phyloP scores from a whole-genome alignment of 2,113 vertebrate species.

The Tautogolabrus adspersus region DNA sequence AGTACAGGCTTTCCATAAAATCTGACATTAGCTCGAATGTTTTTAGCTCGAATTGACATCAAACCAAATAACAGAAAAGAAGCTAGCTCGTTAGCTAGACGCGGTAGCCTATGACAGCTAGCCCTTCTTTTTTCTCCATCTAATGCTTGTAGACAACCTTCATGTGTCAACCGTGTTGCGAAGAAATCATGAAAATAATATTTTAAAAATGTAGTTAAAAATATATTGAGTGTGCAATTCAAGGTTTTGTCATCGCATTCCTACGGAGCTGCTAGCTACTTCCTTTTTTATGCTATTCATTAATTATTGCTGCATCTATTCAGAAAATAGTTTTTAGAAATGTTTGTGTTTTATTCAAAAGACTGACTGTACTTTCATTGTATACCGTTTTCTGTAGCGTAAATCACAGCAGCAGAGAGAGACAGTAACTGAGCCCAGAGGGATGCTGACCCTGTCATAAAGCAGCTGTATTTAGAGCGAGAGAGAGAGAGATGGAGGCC shows the following conservation, averaged over 20 bases:
- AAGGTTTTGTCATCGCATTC: too few species aligned
- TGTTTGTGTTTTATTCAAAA: slow-evolving; percentile 10
- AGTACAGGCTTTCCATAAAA: background rate
- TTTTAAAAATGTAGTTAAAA: too few species aligned
- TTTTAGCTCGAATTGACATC: background rate
- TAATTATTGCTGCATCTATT: too few species aligned
- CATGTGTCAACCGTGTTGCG: too few species aligned
- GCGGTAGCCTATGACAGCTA: background rate
- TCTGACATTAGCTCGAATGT: background rate
- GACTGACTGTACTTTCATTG: slow-evolving; percentile 31
- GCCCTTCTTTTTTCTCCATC: background rate
- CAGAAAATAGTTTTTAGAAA: background rate
- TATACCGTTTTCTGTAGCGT: slow-evolving; percentile 20
- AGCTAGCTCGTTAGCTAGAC: too few species aligned
- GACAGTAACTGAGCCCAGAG: slow-evolving; percentile 21
- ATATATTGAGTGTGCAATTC: too few species aligned
- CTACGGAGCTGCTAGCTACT: too few species aligned
- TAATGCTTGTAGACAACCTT: background rate
- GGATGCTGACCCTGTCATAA: slow-evolving; percentile 51
- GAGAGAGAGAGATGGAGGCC: slow-evolving; percentile 10
- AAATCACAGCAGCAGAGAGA: slow-evolving; percentile 35
- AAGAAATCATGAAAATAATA: too few species aligned
- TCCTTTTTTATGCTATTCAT: too few species aligned
- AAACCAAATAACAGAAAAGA: background rate
- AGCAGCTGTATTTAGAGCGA: slow-evolving; percentile 30